Percentiles rank a stretch among this genome's conserved stretches.
Conservation (phyloP, 2,113 vertebrate species). For the Coregonus clupeaformis region DNA sequence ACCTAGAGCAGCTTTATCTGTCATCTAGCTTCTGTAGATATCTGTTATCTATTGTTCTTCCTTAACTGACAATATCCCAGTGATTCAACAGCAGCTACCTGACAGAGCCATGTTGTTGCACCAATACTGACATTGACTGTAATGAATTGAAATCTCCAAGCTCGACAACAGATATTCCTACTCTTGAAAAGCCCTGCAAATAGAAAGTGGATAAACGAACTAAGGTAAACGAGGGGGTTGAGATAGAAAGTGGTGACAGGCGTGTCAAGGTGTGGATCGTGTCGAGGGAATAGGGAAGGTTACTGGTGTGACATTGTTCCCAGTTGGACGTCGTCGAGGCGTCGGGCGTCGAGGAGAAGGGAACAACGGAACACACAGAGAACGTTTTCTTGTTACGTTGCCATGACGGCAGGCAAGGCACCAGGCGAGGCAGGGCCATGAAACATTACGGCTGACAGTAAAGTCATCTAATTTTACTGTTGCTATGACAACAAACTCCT, state of each 20-base stretch:
- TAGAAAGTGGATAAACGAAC: slow-evolving; percentile 50
- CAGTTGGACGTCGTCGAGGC: slow-evolving; percentile 48
- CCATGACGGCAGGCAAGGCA: slow-evolving; percentile 65
- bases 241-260: slow-evolving; percentile 43
- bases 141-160: slow-evolving; percentile 65
- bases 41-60: slow-evolving; percentile 1
- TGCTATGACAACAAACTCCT: slow-evolving; percentile 81
- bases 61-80: slow-evolving; percentile 47
- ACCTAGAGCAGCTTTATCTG: not conserved
- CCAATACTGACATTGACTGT: slow-evolving; percentile 67
- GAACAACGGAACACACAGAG: slow-evolving; percentile 15
- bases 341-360: slow-evolving; percentile 42
- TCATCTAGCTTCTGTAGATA: no score
- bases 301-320: slow-evolving; percentile 48
- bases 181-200: slow-evolving; percentile 40
- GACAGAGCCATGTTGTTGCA: slow-evolving; percentile 43
- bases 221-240: slow-evolving; percentile 36
- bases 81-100: slow-evolving; percentile 67
- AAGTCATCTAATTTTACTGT: slow-evolving; percentile 81
- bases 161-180: slow-evolving; percentile 30
- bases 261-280: slow-evolving; percentile 57
- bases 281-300: slow-evolving; percentile 47
- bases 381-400: slow-evolving; percentile 69
- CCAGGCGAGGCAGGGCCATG: slow-evolving; percentile 61
- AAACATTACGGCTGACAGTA: slow-evolving; percentile 80